These are phyloP conservation scores for Pseudolaguvia tuberculata DNA, from an alignment of 2,113 vertebrate genomes.

Conservation along the genomic window DNA sequence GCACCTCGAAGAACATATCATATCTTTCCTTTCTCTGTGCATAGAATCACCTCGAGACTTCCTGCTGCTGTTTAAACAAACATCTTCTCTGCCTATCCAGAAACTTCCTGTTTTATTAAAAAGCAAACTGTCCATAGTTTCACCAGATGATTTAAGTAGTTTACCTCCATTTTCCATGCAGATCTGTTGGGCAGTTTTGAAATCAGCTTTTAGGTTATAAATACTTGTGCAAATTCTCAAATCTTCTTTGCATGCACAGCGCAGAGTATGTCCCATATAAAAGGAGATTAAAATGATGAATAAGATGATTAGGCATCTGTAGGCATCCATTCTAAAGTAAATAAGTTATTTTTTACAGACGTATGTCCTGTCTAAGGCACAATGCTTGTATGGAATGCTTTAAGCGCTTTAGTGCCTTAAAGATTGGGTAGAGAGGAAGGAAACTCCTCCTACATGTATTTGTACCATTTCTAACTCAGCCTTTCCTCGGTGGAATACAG, in stretches of 20 bases:
- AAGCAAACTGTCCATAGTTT: neutral
- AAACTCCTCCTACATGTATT: slow-evolving; percentile 29
- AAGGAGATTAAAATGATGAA: slow-evolving; percentile 16
- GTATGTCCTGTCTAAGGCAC: neutral
- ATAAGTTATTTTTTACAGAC: neutral
- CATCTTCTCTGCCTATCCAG: slow-evolving; percentile 60
- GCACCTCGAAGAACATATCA: slow-evolving; percentile 55
- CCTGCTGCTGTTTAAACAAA: slow-evolving; percentile 53
- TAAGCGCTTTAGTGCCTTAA: neutral
- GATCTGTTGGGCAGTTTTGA: slow-evolving; percentile 46
- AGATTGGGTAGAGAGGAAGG: slow-evolving; percentile 33
- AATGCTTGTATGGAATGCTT: neutral
- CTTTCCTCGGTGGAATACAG: slow-evolving; percentile 7
- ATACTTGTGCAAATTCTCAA: slow-evolving; percentile 25
- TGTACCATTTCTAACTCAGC: neutral
- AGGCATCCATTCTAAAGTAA: slow-evolving; percentile 21
- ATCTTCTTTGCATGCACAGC: slow-evolving; percentile 28
- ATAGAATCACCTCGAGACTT: slow-evolving; percentile 23
- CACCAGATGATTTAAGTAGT: slow-evolving; percentile 44
- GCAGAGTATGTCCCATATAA: neutral
- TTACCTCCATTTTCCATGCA: slow-evolving; percentile 55
- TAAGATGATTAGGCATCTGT: neutral
- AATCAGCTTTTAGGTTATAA: slow-evolving; percentile 47
- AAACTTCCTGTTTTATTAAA: slow-evolving; percentile 49
- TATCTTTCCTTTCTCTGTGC: slow-evolving; percentile 44